phyloP scores from a whole-genome alignment of 2,113 vertebrate genomes.

The Scomber japonicus region DNA sequence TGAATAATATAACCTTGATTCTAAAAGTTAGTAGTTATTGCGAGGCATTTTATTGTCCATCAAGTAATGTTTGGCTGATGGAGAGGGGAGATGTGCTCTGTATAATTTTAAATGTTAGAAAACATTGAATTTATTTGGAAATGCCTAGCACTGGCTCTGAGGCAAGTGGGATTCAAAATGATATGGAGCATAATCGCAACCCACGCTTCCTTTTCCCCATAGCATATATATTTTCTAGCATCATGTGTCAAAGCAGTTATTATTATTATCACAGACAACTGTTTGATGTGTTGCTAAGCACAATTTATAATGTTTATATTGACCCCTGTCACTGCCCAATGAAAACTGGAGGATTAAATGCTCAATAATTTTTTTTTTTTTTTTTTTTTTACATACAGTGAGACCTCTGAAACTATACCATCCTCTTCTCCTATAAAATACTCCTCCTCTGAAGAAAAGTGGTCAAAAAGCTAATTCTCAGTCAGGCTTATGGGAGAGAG shows the following conservation, averaged over 20 bases:
- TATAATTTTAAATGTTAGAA: constrained; percentile 7
- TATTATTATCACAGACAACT: not conserved
- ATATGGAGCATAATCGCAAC: constrained; percentile 39
- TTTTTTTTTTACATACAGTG: no score
- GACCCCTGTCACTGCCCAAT: not conserved
- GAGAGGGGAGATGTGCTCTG: not conserved
- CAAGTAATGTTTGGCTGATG: not conserved
- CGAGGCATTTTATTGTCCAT: not conserved
- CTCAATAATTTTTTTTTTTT: no score
- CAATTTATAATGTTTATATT: constrained; percentile 2
- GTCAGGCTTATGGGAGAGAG: constrained; percentile 17
- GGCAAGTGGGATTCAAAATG: constrained; percentile 40
- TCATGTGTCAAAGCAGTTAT: constrained; percentile 40
- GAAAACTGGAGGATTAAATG: constrained; percentile 2
- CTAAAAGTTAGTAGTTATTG: not conserved
- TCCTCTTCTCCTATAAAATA: not conserved
- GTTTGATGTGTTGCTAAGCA: constrained; percentile 45
- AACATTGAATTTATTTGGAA: not conserved
- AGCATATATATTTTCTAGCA: constrained; percentile 24
- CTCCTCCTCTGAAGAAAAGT: not conserved
- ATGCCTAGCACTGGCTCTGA: constrained; percentile 2
- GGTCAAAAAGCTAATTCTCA: constrained; percentile 14
- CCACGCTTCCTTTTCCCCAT: constrained; percentile 19
- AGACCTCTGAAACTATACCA: constrained; percentile 10
- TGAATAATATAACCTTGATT: not conserved